phyloP scores from a whole-genome alignment of 2,888 invertebrate genomes.

The Itoplectis maculator region DNA sequence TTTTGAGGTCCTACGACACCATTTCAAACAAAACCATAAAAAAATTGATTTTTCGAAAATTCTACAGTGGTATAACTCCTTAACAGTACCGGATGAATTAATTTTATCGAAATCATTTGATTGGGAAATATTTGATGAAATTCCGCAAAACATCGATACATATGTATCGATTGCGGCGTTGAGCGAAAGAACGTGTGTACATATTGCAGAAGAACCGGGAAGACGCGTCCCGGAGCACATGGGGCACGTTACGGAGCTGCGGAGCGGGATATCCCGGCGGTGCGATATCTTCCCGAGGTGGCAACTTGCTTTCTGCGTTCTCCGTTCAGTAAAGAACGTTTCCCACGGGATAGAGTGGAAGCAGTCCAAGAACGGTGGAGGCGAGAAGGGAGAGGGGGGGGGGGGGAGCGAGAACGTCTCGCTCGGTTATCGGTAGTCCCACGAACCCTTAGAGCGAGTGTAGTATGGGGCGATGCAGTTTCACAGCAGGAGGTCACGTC shows the following conservation, averaged over 20 bases:
- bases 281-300: constrained; percentile 65
- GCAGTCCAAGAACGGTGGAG: constrained; percentile 22
- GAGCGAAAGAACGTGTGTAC: neutral
- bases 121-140: neutral
- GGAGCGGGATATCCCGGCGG: constrained; percentile 53
- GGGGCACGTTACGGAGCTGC: constrained; percentile 22
- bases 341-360: constrained; percentile 33
- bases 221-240: neutral
- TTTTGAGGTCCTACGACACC: no score
- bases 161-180: neutral
- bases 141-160: neutral
- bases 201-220: neutral
- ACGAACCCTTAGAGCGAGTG: constrained; percentile 24
- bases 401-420: constrained; percentile 19
- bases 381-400: constrained; percentile 16
- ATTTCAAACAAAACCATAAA: no score
- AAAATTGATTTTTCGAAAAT: no score
- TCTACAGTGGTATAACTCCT: no score
- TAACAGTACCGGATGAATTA: no score
- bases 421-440: constrained; percentile 43
- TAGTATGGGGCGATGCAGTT: constrained; percentile 46
- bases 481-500: constrained; percentile 50
- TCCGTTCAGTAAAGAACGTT: constrained; percentile 45
- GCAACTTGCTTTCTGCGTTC: constrained; percentile 60
- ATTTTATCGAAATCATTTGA: neutral